Evolutionary conservation across 2,888 invertebrate genomes (phyloP), one percentile per base, ranked within the genome.

Genomic region (Catocala nupta): DNA sequence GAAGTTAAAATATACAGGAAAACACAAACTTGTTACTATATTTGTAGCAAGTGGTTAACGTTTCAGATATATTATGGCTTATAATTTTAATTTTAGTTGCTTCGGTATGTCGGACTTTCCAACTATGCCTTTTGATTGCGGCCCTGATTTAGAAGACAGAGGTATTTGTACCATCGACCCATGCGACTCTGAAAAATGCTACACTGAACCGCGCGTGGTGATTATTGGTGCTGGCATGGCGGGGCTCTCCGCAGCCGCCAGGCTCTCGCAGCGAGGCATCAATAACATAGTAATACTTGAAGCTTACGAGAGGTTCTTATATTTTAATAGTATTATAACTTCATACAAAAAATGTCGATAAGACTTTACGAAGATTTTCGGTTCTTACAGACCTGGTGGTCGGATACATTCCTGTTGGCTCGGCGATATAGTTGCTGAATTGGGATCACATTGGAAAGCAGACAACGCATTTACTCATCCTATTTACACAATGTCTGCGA

Each of bases 221-320:
- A 96, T 97, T 52, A 91, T 97, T 39, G 97, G 97, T 0, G 97
- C 97, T 0, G 97, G 97, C 12, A 95, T 97, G 88, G 96, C 97
- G 0, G 97, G 97, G 2, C 90, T 97, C 11, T 96, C 97, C 0
- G 97, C 97, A 0, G 97, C 97, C 0, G 96, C 96, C 70, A 94
- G 96, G 66, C 94, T 97, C 1, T 85, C 95, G 0, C 95, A 96
- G 78, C 95, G 96, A 64, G 97, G 97, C 33, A 95, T 97, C 62
- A 95, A 90, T 67, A 96, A 96, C 79, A 94, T 97, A 54, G 95
- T 95, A 0, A 92, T 97, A 25, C 88, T 97, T 25, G 97, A 98
- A 90, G 97, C 97, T 0, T 96, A 96, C 12, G 96, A 97, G 82
- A 96, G 97, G 96, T 96, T 79, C 59, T 65, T 64, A 44, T 42